These are phyloP conservation scores for Varanus komodoensis DNA, from an alignment of 2,113 vertebrate genomes.

Conservation along the genomic window DNA sequence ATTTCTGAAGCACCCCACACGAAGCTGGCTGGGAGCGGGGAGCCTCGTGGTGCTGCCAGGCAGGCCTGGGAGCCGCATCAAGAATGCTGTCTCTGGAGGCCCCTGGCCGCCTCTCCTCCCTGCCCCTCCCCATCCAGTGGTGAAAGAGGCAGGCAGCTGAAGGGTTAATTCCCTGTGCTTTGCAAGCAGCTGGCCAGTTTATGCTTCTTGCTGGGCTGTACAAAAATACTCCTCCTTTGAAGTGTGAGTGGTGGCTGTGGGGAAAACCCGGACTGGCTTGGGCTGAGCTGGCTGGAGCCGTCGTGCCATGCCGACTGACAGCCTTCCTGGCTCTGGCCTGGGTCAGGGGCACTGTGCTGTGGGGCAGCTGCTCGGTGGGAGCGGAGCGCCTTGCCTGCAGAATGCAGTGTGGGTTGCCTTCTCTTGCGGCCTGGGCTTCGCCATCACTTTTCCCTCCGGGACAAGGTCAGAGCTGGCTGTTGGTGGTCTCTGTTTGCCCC, in stretches of 20 bases:
- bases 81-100: no score
- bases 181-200: slow-evolving; percentile 84
- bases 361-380: no score
- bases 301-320: no score
- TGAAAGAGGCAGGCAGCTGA: slow-evolving; percentile 27
- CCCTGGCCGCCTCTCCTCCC: background rate
- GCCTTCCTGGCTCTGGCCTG: background rate
- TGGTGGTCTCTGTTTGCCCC: no score
- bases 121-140: background rate
- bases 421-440: background rate
- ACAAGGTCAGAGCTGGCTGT: no score
- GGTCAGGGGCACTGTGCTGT: background rate
- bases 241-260: slow-evolving; percentile 75
- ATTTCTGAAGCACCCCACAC: background rate
- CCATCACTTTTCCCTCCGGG: background rate
- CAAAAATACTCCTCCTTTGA: slow-evolving; percentile 86
- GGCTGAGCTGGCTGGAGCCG: background rate
- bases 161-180: slow-evolving; percentile 76
- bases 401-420: background rate
- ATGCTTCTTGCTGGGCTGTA: slow-evolving; percentile 81
- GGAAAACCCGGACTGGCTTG: slow-evolving; percentile 76
- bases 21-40: background rate
- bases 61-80: background rate
- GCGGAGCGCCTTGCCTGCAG: no score
- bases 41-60: no score